These are phyloP conservation scores for Hydrocynus forskahlii DNA, from an alignment of 2,797 vertebrate species.

Conservation along the genomic window DNA sequence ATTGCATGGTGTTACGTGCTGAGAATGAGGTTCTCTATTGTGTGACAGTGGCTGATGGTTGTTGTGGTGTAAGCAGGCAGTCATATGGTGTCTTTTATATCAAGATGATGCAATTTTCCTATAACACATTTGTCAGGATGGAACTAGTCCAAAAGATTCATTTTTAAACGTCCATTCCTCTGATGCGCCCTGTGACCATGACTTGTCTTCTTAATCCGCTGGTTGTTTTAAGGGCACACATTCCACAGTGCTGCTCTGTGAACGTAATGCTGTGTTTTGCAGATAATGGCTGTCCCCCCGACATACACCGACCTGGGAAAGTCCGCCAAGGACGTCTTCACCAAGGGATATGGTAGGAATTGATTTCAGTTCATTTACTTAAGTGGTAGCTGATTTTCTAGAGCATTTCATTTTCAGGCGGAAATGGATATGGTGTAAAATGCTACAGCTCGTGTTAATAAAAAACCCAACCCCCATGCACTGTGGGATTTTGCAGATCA, in stretches of 20 bases:
- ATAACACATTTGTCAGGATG: too few species aligned
- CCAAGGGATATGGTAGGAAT: constrained; percentile 90
- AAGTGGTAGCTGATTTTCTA: background rate
- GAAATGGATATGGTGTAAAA: background rate
- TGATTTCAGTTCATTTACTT: background rate
- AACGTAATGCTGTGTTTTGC: constrained; percentile 32
- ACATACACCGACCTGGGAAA: constrained; percentile 94
- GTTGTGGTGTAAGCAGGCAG: background rate
- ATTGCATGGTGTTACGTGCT: background rate
- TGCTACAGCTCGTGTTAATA: background rate
- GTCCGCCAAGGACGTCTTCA: constrained; percentile 94
- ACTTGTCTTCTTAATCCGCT: background rate
- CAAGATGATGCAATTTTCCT: too few species aligned
- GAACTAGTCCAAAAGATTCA: background rate
- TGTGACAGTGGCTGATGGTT: background rate
- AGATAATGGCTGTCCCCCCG: constrained; percentile 95
- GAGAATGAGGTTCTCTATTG: background rate
- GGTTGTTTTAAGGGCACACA: background rate
- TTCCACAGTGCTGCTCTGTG: background rate
- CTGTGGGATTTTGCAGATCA: background rate
- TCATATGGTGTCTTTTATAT: background rate
- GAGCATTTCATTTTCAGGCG: background rate
- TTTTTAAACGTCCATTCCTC: background rate
- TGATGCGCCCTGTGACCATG: background rate
- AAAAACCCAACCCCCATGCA: background rate